Evolutionary conservation across 2,797 vertebrate species (phyloP), one percentile per base, ranked within the genome.

Genomic region (Periophthalmus magnuspinnatus): DNA sequence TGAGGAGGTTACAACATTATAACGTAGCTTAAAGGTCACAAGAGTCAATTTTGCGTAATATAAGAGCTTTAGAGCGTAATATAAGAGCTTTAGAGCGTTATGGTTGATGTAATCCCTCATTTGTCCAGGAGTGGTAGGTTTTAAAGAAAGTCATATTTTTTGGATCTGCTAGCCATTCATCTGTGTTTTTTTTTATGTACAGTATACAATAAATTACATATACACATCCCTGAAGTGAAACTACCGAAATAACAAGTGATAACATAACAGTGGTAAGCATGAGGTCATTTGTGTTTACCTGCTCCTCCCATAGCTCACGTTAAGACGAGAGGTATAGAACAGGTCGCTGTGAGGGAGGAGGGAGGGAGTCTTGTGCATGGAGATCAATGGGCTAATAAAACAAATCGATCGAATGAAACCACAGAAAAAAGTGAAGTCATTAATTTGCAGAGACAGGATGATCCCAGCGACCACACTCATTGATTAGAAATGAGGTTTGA

Each of bases 361-460:
- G 14, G 38, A 36, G 58, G 62, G 64, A 52, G 63, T 34, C 62
- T 48, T 64, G 68, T 74, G 82, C 84, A 75, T 84, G 71, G 81
- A 85, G 91, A 92, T 93, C 92, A 92, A 93, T 94, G 81, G 81
- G 88, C 90, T 91, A 93, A 93, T 93, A 91, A 92, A 93, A 92
- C 90, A 92, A 91, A 93, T 93, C 91, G 79, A 93, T 92, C 74
- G 79, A 80, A 91, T 83, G 90, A 92, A 93, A 92, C 89, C 86
- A 88, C 88, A 85, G 88, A 87, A 92, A 92, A 93, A 92, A 92
- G 89, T 92, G 91, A 93, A 91, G 88, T 92, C 90, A 92, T 93
- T 93, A 84, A 92, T 93, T 93, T 92, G 88, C 88, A 88, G 83
- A 91, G 91, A 92, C 91, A 91, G 91, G 90, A 91, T 90, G 91